phyloP scores from a whole-genome alignment of 2,113 vertebrate genomes.

The Pygoscelis antarcticus region DNA sequence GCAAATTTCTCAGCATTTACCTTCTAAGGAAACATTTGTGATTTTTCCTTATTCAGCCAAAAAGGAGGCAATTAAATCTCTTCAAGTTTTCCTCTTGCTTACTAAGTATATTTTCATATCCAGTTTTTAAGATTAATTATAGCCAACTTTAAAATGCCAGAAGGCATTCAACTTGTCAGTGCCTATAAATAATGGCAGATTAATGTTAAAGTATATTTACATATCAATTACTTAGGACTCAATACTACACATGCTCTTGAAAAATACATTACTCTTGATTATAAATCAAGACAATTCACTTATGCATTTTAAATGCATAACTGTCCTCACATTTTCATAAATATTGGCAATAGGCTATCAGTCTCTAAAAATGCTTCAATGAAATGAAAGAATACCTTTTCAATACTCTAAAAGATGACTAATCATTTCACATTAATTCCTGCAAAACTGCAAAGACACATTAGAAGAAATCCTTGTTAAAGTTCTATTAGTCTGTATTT shows the following conservation, averaged over 20 bases:
- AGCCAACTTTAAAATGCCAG: slow-evolving; percentile 7
- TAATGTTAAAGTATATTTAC: slow-evolving; percentile 30
- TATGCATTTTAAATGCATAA: slow-evolving; percentile 21
- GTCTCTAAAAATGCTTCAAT: not conserved
- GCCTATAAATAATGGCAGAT: slow-evolving; percentile 33
- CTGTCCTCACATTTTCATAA: slow-evolving; percentile 44
- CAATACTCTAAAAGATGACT: not conserved
- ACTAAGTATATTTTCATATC: not conserved
- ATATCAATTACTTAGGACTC: slow-evolving; percentile 36
- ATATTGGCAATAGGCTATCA: slow-evolving; percentile 3
- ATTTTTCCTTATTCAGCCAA: not conserved
- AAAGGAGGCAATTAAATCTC: not conserved
- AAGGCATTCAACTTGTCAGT: slow-evolving; percentile 28
- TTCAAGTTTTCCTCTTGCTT: not conserved
- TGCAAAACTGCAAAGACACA: not conserved
- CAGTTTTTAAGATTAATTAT: slow-evolving; percentile 13
- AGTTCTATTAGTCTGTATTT: not conserved
- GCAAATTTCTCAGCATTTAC: not conserved
- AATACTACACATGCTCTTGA: slow-evolving; percentile 3
- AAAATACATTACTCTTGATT: slow-evolving; percentile 30
- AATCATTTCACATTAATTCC: not conserved
- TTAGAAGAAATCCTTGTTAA: slow-evolving; percentile 10
- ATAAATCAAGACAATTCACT: slow-evolving; percentile 30
- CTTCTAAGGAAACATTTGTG: not conserved
- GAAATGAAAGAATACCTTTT: slow-evolving; percentile 24